Evolutionary conservation across 2,888 invertebrate genomes (phyloP).

Genomic region (Nymphalis urticae): DNA sequence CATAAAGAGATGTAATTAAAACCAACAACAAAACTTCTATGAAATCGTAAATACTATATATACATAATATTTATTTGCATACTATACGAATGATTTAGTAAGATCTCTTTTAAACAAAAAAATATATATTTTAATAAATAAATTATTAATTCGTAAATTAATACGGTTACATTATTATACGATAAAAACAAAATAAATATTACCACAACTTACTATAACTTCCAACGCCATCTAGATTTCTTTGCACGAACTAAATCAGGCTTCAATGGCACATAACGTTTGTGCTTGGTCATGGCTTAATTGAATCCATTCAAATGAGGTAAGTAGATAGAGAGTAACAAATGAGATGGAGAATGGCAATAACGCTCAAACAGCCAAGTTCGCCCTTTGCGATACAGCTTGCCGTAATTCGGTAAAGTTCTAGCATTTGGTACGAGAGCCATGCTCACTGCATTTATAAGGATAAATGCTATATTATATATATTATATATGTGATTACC

Average conservation of each 20-base stretch:
- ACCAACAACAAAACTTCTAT: too few relatives aligned
- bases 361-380: conserved; percentile 28
- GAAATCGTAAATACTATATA: too few relatives aligned
- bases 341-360: conserved; percentile 31
- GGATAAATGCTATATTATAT: background rate
- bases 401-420: conserved; percentile 39
- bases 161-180: too few relatives aligned
- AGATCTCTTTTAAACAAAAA: too few relatives aligned
- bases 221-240: conserved; percentile 1
- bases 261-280: conserved; percentile 9
- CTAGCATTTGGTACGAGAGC: conserved; percentile 27
- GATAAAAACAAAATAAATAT: background rate
- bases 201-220: background rate
- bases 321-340: conserved; percentile 26
- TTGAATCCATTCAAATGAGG: conserved; percentile 34
- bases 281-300: conserved; percentile 17
- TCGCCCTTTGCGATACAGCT: conserved; percentile 32
- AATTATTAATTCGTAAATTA: too few relatives aligned
- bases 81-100: too few relatives aligned
- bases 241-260: background rate
- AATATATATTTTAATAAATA: too few relatives aligned
- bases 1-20: too few relatives aligned
- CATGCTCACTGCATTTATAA: background rate
- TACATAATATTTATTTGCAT: too few relatives aligned
- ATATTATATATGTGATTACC: background rate